phyloP scores from a whole-genome alignment of 2,113 vertebrate genomes.

The Monopterus albus region DNA sequence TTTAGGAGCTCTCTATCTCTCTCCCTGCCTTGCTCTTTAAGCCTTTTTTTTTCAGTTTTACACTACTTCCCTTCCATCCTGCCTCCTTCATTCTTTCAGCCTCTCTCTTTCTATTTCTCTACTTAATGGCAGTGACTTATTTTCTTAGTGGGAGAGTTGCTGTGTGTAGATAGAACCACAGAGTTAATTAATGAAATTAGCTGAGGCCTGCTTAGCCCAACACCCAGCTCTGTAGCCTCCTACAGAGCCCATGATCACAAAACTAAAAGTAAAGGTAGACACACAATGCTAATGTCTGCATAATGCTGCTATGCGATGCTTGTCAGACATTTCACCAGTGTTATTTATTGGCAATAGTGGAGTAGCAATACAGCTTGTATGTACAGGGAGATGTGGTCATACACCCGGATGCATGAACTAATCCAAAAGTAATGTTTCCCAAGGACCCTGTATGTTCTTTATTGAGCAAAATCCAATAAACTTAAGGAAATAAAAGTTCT shows the following conservation, averaged over 20 bases:
- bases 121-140: constrained; percentile 59
- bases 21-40: background rate
- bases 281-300: constrained; percentile 2
- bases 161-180: constrained; percentile 53
- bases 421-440: too few relatives aligned
- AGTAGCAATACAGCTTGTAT: background rate
- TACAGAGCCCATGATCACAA: constrained; percentile 17
- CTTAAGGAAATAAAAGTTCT: constrained; percentile 3
- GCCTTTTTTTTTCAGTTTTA: constrained; percentile 18
- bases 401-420: too few relatives aligned
- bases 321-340: background rate
- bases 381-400: too few relatives aligned
- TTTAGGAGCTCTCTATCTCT: constrained; percentile 38
- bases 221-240: background rate
- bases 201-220: constrained; percentile 7
- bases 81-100: background rate
- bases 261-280: constrained; percentile 11
- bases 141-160: constrained; percentile 43
- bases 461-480: background rate
- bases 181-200: constrained; percentile 74
- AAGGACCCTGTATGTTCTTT: background rate
- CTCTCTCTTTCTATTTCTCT: constrained; percentile 30
- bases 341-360: constrained; percentile 1
- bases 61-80: background rate
- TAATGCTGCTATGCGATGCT: background rate